Evolutionary conservation across 2,113 vertebrate species (phyloP), one percentile per base, ranked within the genome.

Genomic region (Ochotona princeps): DNA sequence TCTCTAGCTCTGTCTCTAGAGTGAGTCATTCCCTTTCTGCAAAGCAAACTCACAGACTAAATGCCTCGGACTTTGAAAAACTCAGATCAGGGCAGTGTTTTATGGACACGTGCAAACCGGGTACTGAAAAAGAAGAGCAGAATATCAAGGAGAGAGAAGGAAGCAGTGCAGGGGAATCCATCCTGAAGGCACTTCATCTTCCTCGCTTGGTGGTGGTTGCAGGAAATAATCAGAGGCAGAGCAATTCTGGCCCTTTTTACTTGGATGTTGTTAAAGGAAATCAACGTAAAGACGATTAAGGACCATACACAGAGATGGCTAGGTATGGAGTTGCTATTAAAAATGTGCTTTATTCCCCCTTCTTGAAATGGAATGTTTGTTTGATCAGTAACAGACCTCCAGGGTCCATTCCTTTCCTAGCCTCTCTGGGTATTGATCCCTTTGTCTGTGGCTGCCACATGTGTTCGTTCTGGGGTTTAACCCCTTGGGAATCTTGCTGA

Each of bases 261-360:
- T n/a, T 49, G 90, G 79, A 92, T 32, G 57, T 80, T 94, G 90
- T 94, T 93, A 90, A 92, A 83, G 32, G 63, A 84, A 83, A 65
- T 73, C 89, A 94, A 86, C n/a, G 51, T 28, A 92, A 87, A 69
- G 79, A 70, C 28, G 81, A 90, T 89, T 38, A 47, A 95, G 90
- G 85, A 74, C 60, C 49, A 47, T 57, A 83, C 85, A 72, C 82
- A 96, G 85, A 94, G 73, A 73, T 28, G 63, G 92, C 85, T 97
- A 96, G 96, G 95, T 91, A 96, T 80, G 91, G 88, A 94, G 92
- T 47, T 81, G 69, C 83, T 92, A 91, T 93, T 70, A 83, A 87
- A 44, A 94, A 95, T 90, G 80, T 61, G 13, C 69, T 73, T 92
- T 81, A 44, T 44, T 25, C 51, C 72, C 88, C 85, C 38, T 78